Conservation (phyloP, 2,113 vertebrate genomes). For the Cyprinodon variegatus region DNA sequence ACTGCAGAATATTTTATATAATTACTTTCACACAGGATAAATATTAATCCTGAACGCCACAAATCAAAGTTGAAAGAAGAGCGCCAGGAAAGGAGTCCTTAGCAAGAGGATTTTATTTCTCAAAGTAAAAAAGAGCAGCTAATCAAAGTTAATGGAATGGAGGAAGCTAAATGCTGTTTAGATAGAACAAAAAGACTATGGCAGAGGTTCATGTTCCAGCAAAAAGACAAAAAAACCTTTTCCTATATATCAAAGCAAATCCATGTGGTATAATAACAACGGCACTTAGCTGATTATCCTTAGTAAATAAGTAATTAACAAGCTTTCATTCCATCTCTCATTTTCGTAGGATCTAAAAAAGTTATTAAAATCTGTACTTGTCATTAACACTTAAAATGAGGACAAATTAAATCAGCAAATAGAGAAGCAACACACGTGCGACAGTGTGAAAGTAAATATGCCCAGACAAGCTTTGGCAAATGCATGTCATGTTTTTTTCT, state of each 20-base stretch:
- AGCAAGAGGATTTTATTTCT: background rate
- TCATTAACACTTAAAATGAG: too few species aligned
- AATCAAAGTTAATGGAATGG: background rate
- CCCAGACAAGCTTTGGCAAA: constrained; percentile 44
- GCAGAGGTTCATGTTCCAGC: background rate
- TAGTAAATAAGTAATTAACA: background rate
- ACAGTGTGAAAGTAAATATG: constrained; percentile 10
- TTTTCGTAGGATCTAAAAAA: too few species aligned
- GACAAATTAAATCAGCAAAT: background rate
- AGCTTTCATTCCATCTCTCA: background rate
- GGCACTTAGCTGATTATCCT: too few species aligned
- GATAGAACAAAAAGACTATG: background rate
- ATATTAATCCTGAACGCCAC: background rate
- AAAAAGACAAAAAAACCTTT: background rate
- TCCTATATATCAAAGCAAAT: too few species aligned
- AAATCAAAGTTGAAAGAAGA: background rate
- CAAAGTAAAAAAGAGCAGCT: background rate
- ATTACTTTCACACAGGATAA: background rate
- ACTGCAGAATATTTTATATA: background rate
- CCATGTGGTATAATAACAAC: too few species aligned
- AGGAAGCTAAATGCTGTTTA: background rate
- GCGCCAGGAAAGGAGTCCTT: background rate
- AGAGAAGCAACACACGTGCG: constrained; percentile 13
- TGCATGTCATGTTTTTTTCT: constrained; percentile 35
- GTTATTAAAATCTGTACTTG: too few species aligned